A percentile compares a stretch with the other conserved stretches of the same genome.
These are phyloP conservation scores for Eupeodes latifasciatus DNA, from an alignment of 2,888 invertebrate species.

Conservation along the genomic window DNA sequence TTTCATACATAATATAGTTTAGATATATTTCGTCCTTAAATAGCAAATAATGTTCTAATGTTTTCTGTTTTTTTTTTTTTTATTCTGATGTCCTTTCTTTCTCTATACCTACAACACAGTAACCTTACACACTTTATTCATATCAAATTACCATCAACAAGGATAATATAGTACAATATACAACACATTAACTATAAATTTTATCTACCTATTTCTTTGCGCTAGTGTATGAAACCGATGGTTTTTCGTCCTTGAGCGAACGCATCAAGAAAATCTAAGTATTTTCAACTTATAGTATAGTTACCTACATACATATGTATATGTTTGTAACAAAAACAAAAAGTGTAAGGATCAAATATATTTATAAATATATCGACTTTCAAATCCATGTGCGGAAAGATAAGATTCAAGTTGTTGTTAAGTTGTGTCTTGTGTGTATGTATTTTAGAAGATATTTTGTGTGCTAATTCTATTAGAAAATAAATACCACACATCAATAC, in stretches of 20 bases:
- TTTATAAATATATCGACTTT: constrained; percentile 33
- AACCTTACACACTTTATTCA: constrained; percentile 64
- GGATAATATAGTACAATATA: constrained; percentile 35
- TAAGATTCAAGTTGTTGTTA: constrained; percentile 13
- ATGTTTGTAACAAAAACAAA: background rate
- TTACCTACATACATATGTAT: no score
- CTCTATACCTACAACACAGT: constrained; percentile 8
- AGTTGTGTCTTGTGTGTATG: background rate
- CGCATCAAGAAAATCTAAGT: background rate
- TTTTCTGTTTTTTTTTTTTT: constrained; percentile 9
- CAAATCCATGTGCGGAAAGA: constrained; percentile 35
- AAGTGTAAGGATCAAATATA: constrained; percentile 51
- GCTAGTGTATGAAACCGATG: constrained; percentile 15
- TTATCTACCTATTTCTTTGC: background rate
- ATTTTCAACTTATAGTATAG: no score
- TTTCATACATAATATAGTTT: background rate
- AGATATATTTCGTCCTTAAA: constrained; percentile 44
- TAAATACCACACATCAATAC: constrained; percentile 63
- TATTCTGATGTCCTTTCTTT: constrained; percentile 22
- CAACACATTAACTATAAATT: constrained; percentile 52
- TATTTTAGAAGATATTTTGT: background rate
- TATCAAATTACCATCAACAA: constrained; percentile 67
- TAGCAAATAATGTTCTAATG: constrained; percentile 60
- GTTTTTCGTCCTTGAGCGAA: constrained; percentile 18
- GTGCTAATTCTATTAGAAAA: constrained; percentile 65